Conservation (phyloP, 2,113 vertebrate genomes). For the Cisticola juncidis region DNA sequence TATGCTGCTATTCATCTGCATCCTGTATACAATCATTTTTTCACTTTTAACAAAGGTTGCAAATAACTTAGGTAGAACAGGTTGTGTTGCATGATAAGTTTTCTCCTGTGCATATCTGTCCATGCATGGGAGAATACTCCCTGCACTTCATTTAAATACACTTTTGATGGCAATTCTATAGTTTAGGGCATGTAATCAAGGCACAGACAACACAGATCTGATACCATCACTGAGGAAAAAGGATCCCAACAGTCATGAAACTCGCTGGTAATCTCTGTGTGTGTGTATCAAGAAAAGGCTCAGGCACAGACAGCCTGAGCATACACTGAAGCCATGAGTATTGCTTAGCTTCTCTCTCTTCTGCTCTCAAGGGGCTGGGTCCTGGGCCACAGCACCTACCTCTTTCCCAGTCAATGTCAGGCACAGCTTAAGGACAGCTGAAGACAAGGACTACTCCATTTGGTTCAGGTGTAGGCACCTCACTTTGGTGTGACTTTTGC, state of each 20-base stretch:
- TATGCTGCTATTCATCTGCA: not conserved
- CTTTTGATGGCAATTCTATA: not conserved
- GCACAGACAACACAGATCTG: not conserved
- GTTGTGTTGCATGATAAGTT: not conserved
- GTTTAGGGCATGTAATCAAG: not conserved
- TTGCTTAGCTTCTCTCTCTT: not conserved
- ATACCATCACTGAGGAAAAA: not conserved
- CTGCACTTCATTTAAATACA: not conserved
- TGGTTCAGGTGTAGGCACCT: not conserved
- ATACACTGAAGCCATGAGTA: rapidly evolving
- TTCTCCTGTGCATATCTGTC: not conserved
- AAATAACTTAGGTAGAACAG: not conserved
- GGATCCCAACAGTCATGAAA: not conserved
- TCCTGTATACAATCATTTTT: not conserved
- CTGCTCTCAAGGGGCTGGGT: not conserved
- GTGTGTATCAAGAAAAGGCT: not conserved
- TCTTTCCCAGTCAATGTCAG: not conserved
- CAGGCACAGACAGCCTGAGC: not conserved
- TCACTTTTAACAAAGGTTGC: not conserved
- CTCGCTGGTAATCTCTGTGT: not conserved
- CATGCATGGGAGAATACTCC: not conserved
- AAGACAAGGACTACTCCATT: not conserved
- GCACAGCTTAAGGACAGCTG: not conserved
- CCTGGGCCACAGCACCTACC: not conserved
- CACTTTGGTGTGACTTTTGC: not conserved